Evolutionary conservation across 1,140 invertebrate species (phyloP), one percentile per base, ranked within the genome.

Genomic region (Trachymyrmex cornetzi): DNA sequence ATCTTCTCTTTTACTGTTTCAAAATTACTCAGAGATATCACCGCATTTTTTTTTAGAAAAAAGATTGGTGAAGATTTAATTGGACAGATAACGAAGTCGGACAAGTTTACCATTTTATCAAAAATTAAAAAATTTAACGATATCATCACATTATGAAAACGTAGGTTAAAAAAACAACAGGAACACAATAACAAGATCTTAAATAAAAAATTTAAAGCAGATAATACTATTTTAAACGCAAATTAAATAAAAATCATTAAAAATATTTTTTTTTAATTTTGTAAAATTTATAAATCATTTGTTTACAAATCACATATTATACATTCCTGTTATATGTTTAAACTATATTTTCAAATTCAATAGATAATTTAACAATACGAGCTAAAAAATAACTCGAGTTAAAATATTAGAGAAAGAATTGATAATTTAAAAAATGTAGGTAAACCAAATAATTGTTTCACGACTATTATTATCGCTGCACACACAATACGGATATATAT

Each of bases 401-500:
- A 16, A 74, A 61, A 4, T 44, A 3, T 9, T 27, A 5, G 6
- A 30, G 55, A 14, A 61, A 61, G 44, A 84, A 74, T 50, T 61
- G 19, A 61, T 9, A 38, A 63, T 50, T 61, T 48, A 1, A 14
- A 24, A 63, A 50, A 82, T 50, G 34, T 48, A 4, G 14, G 24
- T 75, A 50, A 82, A 66, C 6, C 61, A 79, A 80, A 82, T 61
- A 74, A 84, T 75, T 61, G 48, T 34, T 75, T 75, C 61, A 74
- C 12, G 22, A 22, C n/a, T 24, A 48, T 50, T 84, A 74, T 48
- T 74, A 16, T 5, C 55, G 38, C 12, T 3, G 38, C 53, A 27
- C 6, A 48, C 14, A 64, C 14, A 82, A 59, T 72, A 14, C 24
- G 27, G 14, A 48, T 7, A 24, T 44, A 34, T 74, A 34, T 74